Percentiles rank a stretch among this genome's conserved stretches.
Evolutionary conservation across 2,113 vertebrate species (phyloP).

Genomic region (Pygoscelis antarcticus): DNA sequence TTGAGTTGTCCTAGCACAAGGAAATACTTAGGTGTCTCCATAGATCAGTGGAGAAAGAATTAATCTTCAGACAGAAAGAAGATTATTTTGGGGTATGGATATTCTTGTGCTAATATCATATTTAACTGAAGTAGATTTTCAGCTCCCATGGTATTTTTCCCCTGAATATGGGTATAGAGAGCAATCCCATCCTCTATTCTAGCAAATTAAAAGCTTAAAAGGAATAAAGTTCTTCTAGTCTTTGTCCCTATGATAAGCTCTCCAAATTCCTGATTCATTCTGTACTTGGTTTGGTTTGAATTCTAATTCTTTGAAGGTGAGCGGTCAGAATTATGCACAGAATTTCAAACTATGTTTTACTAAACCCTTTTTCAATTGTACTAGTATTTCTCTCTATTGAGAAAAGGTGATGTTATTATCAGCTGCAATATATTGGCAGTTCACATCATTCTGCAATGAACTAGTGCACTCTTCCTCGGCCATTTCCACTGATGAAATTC

Average conservation of each 20-base stretch:
- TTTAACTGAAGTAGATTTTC: background rate
- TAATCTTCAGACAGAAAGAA: background rate
- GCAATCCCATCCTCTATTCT: background rate
- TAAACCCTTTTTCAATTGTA: background rate
- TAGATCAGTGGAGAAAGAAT: background rate
- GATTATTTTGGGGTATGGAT: background rate
- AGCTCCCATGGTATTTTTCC: background rate
- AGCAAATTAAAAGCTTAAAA: conserved; percentile 5
- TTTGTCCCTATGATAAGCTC: background rate
- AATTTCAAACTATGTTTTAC: background rate
- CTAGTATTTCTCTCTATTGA: background rate
- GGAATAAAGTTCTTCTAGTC: background rate
- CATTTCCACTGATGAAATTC: background rate
- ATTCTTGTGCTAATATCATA: background rate
- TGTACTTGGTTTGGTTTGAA: background rate
- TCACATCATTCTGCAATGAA: background rate
- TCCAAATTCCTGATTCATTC: background rate
- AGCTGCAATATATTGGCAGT: background rate
- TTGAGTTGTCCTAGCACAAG: background rate
- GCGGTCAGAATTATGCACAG: background rate
- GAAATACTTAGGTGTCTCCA: background rate
- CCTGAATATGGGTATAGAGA: background rate
- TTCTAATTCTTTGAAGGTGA: background rate
- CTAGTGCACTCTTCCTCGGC: background rate
- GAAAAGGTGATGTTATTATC: background rate